Evolutionary conservation across 2,113 vertebrate species (phyloP).

Genomic region (Pavo muticus): DNA sequence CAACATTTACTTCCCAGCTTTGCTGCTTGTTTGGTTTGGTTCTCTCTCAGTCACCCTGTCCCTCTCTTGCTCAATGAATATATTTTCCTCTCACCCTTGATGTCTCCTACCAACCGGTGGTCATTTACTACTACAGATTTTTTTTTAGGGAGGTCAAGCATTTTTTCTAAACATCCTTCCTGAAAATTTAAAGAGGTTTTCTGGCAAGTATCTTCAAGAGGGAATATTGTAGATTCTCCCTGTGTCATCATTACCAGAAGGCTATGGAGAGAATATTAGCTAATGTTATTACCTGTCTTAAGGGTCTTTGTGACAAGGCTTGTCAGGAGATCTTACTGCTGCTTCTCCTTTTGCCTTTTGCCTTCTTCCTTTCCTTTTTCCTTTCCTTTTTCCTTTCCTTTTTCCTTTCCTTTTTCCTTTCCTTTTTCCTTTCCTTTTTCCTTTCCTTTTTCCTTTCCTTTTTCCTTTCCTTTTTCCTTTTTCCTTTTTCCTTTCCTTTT

Average conservation of each 20-base stretch:
- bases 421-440: too few relatives aligned
- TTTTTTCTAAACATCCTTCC: neutral
- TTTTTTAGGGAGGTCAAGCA: neutral
- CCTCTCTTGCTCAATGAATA: neutral
- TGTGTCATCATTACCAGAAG: neutral
- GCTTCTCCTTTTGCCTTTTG: neutral
- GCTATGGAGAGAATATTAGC: neutral
- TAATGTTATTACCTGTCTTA: neutral
- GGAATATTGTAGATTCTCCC: neutral
- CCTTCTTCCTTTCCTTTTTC: too few relatives aligned
- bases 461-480: too few relatives aligned
- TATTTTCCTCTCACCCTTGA: neutral
- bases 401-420: too few relatives aligned
- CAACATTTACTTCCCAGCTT: neutral
- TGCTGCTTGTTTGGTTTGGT: neutral
- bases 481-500: too few relatives aligned
- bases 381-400: too few relatives aligned
- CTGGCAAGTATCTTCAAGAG: neutral
- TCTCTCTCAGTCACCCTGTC: neutral
- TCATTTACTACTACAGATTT: neutral
- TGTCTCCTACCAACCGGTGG: neutral
- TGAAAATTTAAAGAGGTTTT: neutral
- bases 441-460: neutral
- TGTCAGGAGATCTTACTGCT: neutral
- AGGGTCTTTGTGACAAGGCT: neutral